These are phyloP conservation scores for Noctua pronuba DNA, from an alignment of 2,888 invertebrate species.

Conservation along the genomic window DNA sequence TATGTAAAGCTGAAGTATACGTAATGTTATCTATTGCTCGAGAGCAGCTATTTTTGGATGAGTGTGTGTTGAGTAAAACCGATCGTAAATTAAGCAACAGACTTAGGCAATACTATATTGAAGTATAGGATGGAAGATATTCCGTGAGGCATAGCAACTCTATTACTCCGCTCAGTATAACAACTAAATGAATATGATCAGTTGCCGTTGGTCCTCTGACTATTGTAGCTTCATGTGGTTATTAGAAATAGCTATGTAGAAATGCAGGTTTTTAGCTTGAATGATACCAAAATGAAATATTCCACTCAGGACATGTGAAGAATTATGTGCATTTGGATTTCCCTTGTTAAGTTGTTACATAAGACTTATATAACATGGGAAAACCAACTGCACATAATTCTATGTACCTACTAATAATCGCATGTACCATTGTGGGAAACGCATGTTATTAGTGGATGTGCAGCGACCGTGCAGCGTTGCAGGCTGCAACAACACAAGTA, in stretches of 20 bases:
- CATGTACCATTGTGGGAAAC: slow-evolving; percentile 34
- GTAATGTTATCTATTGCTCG: slow-evolving; percentile 39
- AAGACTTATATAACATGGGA: neutral
- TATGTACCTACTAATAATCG: slow-evolving; percentile 14
- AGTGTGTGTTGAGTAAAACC: slow-evolving; percentile 28
- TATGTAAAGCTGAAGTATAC: slow-evolving; percentile 49
- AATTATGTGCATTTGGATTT: neutral
- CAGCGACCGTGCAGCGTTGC: slow-evolving; percentile 48
- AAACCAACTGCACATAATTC: slow-evolving; percentile 3
- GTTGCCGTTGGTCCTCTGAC: neutral
- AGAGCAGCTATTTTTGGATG: slow-evolving; percentile 39
- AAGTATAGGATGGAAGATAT: no score
- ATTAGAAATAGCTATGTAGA: neutral
- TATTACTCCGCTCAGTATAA: neutral
- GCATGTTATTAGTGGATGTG: slow-evolving; percentile 21
- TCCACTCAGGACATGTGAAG: neutral
- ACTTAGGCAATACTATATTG: neutral
- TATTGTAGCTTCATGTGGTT: neutral
- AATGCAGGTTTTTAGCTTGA: neutral
- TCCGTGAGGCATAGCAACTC: neutral
- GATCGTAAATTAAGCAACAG: slow-evolving; percentile 26
- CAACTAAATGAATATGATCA: neutral
- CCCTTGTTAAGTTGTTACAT: neutral
- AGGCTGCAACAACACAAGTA: slow-evolving; percentile 50
- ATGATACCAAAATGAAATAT: neutral